Conservation (phyloP, 2,888 invertebrate species). For the Eucera pruinosa region DNA sequence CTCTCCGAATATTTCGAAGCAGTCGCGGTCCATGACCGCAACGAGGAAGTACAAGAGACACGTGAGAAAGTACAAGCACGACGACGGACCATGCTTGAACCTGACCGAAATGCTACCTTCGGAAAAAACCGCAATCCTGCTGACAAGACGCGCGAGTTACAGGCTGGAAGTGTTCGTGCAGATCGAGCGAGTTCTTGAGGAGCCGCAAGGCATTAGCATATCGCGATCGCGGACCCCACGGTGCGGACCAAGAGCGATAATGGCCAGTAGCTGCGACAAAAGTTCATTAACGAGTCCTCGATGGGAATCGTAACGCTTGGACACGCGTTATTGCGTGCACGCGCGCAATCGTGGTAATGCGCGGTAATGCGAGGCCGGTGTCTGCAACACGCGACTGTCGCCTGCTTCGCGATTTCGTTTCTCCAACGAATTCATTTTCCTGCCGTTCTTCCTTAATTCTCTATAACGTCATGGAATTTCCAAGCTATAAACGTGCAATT, state of each 20-base stretch:
- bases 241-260: slow-evolving; percentile 39
- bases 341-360: slow-evolving; percentile 17
- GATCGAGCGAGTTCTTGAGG: slow-evolving; percentile 38
- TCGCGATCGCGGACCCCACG: slow-evolving; percentile 48
- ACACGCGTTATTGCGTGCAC: slow-evolving; percentile 53
- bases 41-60: slow-evolving; percentile 63
- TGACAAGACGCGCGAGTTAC: not conserved
- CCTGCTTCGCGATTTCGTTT: not conserved
- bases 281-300: slow-evolving; percentile 59
- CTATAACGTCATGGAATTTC: no score
- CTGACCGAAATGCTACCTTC: slow-evolving; percentile 53
- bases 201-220: slow-evolving; percentile 59
- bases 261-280: slow-evolving; percentile 44
- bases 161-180: slow-evolving; percentile 22
- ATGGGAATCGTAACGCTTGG: slow-evolving; percentile 39
- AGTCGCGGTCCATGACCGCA: slow-evolving; percentile 52
- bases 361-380: slow-evolving; percentile 11
- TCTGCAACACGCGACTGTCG: not conserved
- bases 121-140: slow-evolving; percentile 50
- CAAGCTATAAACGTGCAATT: no score
- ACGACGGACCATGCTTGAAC: slow-evolving; percentile 1
- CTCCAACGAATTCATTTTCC: slow-evolving; percentile 31
- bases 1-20: slow-evolving; percentile 28
- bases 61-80: slow-evolving; percentile 49
- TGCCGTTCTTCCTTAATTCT: not conserved